Conservation (phyloP, 2,797 vertebrate genomes). For the Danio choprae region DNA sequence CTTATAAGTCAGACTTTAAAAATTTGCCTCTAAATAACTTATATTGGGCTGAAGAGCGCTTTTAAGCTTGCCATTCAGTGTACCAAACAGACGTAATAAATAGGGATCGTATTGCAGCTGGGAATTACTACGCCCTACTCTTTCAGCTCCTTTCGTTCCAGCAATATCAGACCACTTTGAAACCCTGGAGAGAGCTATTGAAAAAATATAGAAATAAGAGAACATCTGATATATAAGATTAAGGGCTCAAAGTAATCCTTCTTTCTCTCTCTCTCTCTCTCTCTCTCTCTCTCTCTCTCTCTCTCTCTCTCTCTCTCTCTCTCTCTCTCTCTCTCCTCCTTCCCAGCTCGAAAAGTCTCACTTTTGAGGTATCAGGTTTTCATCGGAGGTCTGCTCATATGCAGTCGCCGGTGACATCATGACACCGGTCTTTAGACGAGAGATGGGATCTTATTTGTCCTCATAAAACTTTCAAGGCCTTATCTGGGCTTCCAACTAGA, state of each 20-base stretch:
- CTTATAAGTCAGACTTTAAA: conserved; percentile 10
- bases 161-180: conserved; percentile 32
- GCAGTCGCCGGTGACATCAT: conserved; percentile 65
- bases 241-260: conserved; percentile 18
- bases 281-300: not conserved
- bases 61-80: conserved; percentile 7
- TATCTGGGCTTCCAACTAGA: conserved; percentile 55
- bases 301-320: not conserved
- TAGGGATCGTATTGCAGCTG: conserved; percentile 26
- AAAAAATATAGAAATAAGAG: conserved; percentile 47
- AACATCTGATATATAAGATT: conserved; percentile 49
- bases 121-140: not conserved
- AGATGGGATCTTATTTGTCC: conserved; percentile 65
- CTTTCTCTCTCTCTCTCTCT: not conserved
- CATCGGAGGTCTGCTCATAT: conserved; percentile 41
- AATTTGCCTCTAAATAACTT: conserved; percentile 16
- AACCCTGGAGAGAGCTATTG: conserved; percentile 14
- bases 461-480: conserved; percentile 69
- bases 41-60: not conserved
- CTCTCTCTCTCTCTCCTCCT: not conserved
- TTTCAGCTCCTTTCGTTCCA: conserved; percentile 24
- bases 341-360: conserved; percentile 24
- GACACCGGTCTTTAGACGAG: conserved; percentile 57
- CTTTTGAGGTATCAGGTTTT: conserved; percentile 62
- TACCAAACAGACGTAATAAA: conserved; percentile 27